A percentile compares a stretch with the other conserved stretches of the same genome.
These are phyloP conservation scores for Eospalax fontanierii DNA, from an alignment of 2,797 vertebrate species.

Conservation along the genomic window DNA sequence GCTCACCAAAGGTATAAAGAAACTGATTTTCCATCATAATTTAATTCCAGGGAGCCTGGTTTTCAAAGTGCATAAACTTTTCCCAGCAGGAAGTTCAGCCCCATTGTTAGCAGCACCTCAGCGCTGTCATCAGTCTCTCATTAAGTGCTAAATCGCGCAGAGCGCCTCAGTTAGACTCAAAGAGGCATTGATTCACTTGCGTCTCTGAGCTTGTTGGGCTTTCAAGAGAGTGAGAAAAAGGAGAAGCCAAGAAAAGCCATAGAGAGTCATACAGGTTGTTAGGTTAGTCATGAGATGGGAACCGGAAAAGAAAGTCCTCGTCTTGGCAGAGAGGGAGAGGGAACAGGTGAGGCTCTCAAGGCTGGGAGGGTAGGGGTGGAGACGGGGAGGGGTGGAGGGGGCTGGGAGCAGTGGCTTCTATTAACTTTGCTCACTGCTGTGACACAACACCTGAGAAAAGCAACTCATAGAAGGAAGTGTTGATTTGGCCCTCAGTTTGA, in stretches of 20 bases:
- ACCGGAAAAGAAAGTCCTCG: neutral
- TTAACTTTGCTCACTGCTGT: neutral
- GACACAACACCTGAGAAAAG: too few relatives aligned
- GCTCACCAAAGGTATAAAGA: neutral
- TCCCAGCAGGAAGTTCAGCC: conserved; percentile 1
- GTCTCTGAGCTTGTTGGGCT: neutral
- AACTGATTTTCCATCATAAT: conserved; percentile 29
- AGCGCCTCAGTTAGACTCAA: accelerated
- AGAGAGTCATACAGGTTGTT: neutral
- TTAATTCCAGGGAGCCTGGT: neutral
- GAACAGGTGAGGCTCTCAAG: accelerated
- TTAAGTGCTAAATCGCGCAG: conserved; percentile 10
- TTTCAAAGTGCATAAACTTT: neutral
- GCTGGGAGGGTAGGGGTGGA: too few relatives aligned
- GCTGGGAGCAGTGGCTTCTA: neutral
- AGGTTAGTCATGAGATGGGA: accelerated
- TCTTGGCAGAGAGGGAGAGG: neutral
- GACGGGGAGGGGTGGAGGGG: too few relatives aligned
- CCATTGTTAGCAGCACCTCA: neutral
- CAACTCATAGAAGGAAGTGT: neutral
- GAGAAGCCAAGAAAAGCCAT: neutral
- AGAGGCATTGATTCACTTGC: neutral
- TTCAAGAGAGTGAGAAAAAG: neutral
- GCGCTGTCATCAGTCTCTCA: neutral
- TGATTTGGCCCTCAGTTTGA: neutral